phyloP scores from a whole-genome alignment of 1,140 invertebrate genomes.

The Drosophila arizonae region DNA sequence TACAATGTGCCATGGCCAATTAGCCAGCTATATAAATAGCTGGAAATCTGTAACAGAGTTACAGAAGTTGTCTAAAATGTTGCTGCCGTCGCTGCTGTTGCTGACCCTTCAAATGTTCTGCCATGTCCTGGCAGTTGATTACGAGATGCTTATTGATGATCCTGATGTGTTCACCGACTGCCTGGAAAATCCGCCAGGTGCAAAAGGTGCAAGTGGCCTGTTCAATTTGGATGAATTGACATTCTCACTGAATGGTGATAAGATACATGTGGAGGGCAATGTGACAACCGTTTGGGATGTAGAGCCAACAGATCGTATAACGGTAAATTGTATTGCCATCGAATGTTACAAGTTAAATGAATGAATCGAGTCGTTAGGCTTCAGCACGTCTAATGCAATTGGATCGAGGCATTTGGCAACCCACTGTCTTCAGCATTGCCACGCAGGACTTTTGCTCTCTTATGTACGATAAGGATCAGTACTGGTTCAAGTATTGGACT shows the following conservation, averaged over 20 bases:
- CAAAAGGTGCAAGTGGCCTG: conserved; percentile 4
- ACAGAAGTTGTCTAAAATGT: conserved; percentile 36
- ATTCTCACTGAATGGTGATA: conserved; percentile 17
- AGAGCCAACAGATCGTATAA: conserved; percentile 49
- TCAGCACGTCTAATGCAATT: conserved; percentile 18
- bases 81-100: conserved; percentile 29
- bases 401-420: conserved; percentile 59
- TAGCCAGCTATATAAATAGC: conserved; percentile 15
- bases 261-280: conserved; percentile 35
- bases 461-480: conserved; percentile 59
- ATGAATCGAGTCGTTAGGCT: conserved; percentile 3
- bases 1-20: conserved; percentile 32
- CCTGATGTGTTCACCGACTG: conserved; percentile 49
- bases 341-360: background rate
- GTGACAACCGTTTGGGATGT: conserved; percentile 40
- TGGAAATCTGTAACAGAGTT: background rate
- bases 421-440: conserved; percentile 45
- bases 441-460: conserved; percentile 44
- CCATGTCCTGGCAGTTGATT: conserved; percentile 34
- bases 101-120: background rate
- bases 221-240: conserved; percentile 20
- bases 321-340: conserved; percentile 31
- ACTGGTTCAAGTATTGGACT: conserved; percentile 61
- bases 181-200: conserved; percentile 28
- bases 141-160: conserved; percentile 49